phyloP scores from a whole-genome alignment of 2,113 vertebrate genomes.

The Xyliphius kryptos region DNA sequence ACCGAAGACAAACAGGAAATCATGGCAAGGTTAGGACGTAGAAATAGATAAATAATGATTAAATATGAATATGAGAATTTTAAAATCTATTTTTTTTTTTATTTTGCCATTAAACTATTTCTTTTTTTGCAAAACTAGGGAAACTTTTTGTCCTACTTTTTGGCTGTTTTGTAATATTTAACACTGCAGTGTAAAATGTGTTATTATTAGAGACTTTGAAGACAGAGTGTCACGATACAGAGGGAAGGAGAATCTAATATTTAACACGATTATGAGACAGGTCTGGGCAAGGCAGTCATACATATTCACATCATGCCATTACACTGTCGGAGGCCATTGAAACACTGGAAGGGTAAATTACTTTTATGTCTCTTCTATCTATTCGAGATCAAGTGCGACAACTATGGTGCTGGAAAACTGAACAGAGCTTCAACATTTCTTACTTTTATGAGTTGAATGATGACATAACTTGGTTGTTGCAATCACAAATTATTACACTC shows the following conservation, averaged over 20 bases:
- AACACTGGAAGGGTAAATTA: constrained; percentile 49
- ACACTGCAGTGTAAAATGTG: neutral
- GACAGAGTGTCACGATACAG: constrained; percentile 5
- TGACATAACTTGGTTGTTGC: neutral
- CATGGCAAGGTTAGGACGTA: too few species aligned
- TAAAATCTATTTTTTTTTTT: too few species aligned
- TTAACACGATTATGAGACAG: constrained; percentile 50
- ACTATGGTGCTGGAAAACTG: neutral
- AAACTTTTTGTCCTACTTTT: neutral
- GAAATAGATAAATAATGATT: too few species aligned
- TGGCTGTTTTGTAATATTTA: neutral
- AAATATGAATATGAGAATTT: too few species aligned
- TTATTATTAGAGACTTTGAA: neutral
- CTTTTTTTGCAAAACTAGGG: neutral
- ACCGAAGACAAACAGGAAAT: too few species aligned
- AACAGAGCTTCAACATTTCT: neutral
- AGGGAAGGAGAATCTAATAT: constrained; percentile 33
- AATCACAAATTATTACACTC: neutral
- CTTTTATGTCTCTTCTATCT: constrained; percentile 35
- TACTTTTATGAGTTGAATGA: neutral
- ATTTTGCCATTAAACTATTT: neutral
- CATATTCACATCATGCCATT: constrained; percentile 53
- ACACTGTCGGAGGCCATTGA: constrained; percentile 50
- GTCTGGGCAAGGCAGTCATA: constrained; percentile 56
- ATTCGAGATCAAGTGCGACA: constrained; percentile 60